Evolutionary conservation across 2,888 invertebrate genomes (phyloP).

Genomic region (Spialia ferax): DNA sequence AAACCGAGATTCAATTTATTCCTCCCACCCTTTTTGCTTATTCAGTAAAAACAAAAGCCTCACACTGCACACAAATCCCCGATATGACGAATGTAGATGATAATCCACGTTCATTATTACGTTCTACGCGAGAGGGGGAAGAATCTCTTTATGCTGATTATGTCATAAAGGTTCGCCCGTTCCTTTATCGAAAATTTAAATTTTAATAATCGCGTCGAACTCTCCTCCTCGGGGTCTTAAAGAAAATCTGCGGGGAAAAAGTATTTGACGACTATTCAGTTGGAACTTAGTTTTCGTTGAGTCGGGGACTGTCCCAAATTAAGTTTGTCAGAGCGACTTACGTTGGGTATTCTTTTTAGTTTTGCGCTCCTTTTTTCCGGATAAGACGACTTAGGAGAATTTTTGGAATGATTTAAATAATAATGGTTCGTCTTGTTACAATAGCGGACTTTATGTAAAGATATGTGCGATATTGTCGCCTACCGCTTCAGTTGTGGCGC

Average conservation of each 20-base stretch:
- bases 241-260: constrained; percentile 20
- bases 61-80: constrained; percentile 20
- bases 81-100: constrained; percentile 32
- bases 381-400: not conserved
- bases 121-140: not conserved
- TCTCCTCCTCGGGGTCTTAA: constrained; percentile 17
- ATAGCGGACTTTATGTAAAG: too few species aligned
- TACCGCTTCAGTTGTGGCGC: too few species aligned
- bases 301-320: constrained; percentile 4
- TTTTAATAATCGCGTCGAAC: constrained; percentile 30
- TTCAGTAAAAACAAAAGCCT: constrained; percentile 31
- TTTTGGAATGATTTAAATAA: not conserved
- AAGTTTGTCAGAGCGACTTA: constrained; percentile 16
- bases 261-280: constrained; percentile 13
- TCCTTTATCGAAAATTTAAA: constrained; percentile 33
- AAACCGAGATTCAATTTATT: constrained; percentile 32
- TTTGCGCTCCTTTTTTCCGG: not conserved
- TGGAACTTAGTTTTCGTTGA: constrained; percentile 11
- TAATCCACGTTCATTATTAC: constrained; percentile 35
- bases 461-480: too few species aligned
- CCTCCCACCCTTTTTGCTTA: constrained; percentile 20
- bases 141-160: constrained; percentile 33
- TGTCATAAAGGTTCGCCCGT: constrained; percentile 21
- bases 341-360: constrained; percentile 2
- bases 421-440: not conserved